Percentiles rank a stretch among this genome's conserved stretches.
Evolutionary conservation across 1,140 invertebrate species (phyloP).

Genomic region (Triops cancriformis): DNA sequence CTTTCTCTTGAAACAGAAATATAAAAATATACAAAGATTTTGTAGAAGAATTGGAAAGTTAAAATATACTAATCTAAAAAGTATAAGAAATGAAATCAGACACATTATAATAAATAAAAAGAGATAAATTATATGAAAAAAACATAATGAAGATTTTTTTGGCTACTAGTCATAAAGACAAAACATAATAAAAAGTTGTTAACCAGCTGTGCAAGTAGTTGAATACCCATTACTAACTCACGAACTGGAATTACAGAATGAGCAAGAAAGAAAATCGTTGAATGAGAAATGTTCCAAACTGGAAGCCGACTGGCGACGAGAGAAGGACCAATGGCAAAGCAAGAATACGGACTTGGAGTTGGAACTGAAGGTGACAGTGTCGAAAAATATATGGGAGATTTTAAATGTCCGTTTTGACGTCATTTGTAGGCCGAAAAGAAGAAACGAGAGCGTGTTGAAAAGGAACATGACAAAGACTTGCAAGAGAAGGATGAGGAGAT

Average conservation of each 20-base stretch:
- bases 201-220: too few relatives aligned
- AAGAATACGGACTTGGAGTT: conserved; percentile 53
- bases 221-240: too few relatives aligned
- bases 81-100: too few relatives aligned
- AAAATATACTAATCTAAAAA: too few relatives aligned
- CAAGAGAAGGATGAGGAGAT: conserved; percentile 58
- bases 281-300: conserved; percentile 47
- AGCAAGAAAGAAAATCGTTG: conserved; percentile 47
- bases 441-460: conserved; percentile 51
- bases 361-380: conserved; percentile 46
- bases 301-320: conserved; percentile 46
- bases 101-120: too few relatives aligned
- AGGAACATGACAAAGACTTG: conserved; percentile 50
- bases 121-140: too few relatives aligned
- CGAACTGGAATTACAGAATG: conserved; percentile 34
- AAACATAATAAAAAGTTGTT: too few relatives aligned
- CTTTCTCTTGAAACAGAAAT: too few relatives aligned
- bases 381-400: conserved; percentile 25
- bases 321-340: conserved; percentile 48
- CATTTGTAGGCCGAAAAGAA: conserved; percentile 50
- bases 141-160: too few relatives aligned
- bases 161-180: too few relatives aligned
- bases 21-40: too few relatives aligned
- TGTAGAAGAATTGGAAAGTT: too few relatives aligned
- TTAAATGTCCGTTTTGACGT: conserved; percentile 18